phyloP scores from a whole-genome alignment of 2,797 vertebrate genomes.

The Nannoperca obscura region DNA sequence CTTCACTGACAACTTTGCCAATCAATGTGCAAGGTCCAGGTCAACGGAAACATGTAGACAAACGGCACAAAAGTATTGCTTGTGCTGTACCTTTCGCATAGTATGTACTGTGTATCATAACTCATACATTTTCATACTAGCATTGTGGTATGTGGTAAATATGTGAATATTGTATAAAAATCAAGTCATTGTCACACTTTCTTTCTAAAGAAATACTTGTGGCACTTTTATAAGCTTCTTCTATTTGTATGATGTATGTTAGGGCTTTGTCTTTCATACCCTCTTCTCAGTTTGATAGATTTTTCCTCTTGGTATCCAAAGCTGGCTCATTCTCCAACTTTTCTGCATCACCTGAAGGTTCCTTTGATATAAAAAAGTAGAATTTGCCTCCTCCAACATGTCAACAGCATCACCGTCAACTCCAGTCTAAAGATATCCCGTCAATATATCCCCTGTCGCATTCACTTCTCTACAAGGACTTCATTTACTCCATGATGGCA shows the following conservation, averaged over 20 bases:
- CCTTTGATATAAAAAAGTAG: background rate
- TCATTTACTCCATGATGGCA: conserved; percentile 53
- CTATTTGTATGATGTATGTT: conserved; percentile 3
- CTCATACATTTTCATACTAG: background rate
- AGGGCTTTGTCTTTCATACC: conserved; percentile 1
- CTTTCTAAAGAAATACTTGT: background rate
- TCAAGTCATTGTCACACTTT: background rate
- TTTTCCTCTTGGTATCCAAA: conserved; percentile 1
- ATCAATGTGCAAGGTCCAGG: background rate
- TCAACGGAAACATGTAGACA: background rate
- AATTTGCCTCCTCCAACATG: conserved; percentile 1
- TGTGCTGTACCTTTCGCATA: background rate
- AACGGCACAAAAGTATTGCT: background rate
- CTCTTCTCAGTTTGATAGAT: conserved; percentile 2
- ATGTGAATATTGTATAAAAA: background rate
- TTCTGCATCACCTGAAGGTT: background rate
- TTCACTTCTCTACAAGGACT: conserved; percentile 40
- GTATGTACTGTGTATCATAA: background rate
- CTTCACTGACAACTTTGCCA: background rate
- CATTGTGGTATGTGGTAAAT: background rate
- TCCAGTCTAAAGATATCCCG: conserved; percentile 11
- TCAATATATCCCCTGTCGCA: conserved; percentile 41
- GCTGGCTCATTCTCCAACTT: background rate
- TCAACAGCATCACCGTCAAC: conserved; percentile 31
- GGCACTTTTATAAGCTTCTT: background rate